Base-by-base conservation (phyloP, 1,140 invertebrate genomes). In the Bradynema listronoti region DNA sequence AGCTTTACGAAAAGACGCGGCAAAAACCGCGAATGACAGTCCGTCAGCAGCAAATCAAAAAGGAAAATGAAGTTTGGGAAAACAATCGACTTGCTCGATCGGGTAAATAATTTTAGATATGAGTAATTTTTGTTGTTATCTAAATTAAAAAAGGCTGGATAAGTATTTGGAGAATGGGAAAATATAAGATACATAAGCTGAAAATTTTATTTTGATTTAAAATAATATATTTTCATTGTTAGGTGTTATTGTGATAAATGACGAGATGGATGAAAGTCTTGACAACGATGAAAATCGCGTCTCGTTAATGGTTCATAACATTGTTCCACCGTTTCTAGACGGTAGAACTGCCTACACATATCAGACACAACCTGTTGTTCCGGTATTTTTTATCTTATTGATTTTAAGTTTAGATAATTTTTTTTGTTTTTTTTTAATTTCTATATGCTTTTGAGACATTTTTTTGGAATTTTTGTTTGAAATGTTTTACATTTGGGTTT, bases 341-440 rank as follows among this genome's bases (percentile, higher is more conserved):
- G 95, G 94, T 59, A 83, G 94, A 39, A 96, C 98, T 74, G 92
- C 96, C 0, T 99, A 98, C 74, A 99, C 95, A 0, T 98, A 98
- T 78, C 94, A 98, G 79, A 91, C 91, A 6, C 92, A 98, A 79
- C 91, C 91, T 52, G 88, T 96, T 50, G 85, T 96, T 68, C 90
- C 90, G 51, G 87, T 87, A 11, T 84, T 58, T 50, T 42, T 56
- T 43, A n/a, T n/a, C n/a, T 59, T 32, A 49, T 29, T 36, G 4
- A 19, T 19, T 52, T 43, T 25, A 22, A 16, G n/a, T 27, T 6
- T 36, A 34, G 45, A 6, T 5, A 43, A 25, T 32, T n/a, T n/a
- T n/a, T n/a, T n/a, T n/a, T n/a, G n/a, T n/a, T n/a, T 69, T 58
- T 50, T 47, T 49, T 51, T 56, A 34, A n/a, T n/a, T n/a, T n/a